Evolutionary conservation across 2,888 invertebrate species (phyloP), one percentile per base, ranked within the genome.

Genomic region (Pammene aurita): DNA sequence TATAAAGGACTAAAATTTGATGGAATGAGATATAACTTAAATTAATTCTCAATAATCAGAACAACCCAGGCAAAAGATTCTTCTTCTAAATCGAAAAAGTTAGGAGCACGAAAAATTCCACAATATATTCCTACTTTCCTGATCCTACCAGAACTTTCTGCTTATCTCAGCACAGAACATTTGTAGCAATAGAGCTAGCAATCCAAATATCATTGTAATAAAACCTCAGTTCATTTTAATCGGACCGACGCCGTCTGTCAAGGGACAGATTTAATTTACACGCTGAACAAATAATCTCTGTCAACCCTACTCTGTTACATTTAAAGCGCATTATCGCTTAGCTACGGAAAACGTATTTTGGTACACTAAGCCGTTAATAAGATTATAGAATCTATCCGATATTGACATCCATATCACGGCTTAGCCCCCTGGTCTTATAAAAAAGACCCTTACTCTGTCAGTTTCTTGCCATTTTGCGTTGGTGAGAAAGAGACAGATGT

Each of bases 181-280:
- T 5, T 38, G 7, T 38, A 38, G 38, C 7, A 38, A 38, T 38
- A 9, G 38, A 38, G 38, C 6, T 38, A 38, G 38, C 38, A 46
- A 68, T 68, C 69, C 10, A 57, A 26, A 46, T 16, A 41, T 60
- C 11, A 38, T 58, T 42, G 44, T 62, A 46, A 35, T 57, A 55
- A 69, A 65, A 58, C 41, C 60, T 69, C 69, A 60, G 69, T 69
- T 69, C 65, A 69, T 69, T 69, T 69, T 69, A 69, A 69, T 69
- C 69, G 69, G 60, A 58, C 69, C 64, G 58, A 69, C 60, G 65
- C 69, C 69, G 69, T 69, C 69, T 65, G 64, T 69, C 65, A 69
- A 54, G 13, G 69, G 60, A 69, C 64, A 69, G 69, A 69, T 69
- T 69, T 69, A 69, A 69, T 69, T 69, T 68, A 52, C 63, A 68